These are phyloP conservation scores for Drosophila sp. DNA, from an alignment of 1,140 invertebrate genomes.

Conservation along the genomic window DNA sequence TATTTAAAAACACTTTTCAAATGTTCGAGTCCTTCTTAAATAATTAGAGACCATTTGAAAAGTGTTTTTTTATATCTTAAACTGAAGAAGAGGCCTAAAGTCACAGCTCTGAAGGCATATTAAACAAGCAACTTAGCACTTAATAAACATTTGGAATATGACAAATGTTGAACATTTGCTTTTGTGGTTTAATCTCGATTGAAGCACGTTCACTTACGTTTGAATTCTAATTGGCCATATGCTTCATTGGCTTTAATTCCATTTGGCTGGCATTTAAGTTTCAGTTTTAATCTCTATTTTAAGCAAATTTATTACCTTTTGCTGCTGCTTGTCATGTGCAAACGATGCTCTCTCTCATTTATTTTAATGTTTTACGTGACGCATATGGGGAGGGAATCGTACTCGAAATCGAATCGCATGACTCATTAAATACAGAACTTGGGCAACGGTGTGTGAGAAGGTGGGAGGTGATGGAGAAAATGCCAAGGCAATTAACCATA, in stretches of 20 bases:
- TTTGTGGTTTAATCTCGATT: neutral
- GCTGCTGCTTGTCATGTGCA: conserved; percentile 48
- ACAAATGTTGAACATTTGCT: neutral
- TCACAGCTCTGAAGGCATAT: no score
- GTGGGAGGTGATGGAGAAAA: neutral
- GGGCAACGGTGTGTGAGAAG: neutral
- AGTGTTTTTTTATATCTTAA: no score
- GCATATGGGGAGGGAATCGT: conserved; percentile 28
- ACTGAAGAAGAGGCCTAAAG: no score
- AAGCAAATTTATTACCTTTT: conserved; percentile 50
- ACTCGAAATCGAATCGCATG: conserved; percentile 59
- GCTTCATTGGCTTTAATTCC: conserved; percentile 2
- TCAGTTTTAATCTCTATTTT: conserved; percentile 16
- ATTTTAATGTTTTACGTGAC: conserved; percentile 76
- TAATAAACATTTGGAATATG: no score
- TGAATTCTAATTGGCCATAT: conserved; percentile 3
- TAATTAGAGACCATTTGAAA: no score
- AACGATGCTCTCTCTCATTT: conserved; percentile 49
- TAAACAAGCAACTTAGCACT: no score
- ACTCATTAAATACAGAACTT: conserved; percentile 63
- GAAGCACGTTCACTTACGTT: conserved; percentile 8
- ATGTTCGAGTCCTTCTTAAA: no score
- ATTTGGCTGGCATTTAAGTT: conserved; percentile 11
- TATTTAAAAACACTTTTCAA: no score
- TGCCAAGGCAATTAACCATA: conserved; percentile 58